phyloP scores from a whole-genome alignment of 64 coral and sea anemone species.

The Actinia equina region DNA sequence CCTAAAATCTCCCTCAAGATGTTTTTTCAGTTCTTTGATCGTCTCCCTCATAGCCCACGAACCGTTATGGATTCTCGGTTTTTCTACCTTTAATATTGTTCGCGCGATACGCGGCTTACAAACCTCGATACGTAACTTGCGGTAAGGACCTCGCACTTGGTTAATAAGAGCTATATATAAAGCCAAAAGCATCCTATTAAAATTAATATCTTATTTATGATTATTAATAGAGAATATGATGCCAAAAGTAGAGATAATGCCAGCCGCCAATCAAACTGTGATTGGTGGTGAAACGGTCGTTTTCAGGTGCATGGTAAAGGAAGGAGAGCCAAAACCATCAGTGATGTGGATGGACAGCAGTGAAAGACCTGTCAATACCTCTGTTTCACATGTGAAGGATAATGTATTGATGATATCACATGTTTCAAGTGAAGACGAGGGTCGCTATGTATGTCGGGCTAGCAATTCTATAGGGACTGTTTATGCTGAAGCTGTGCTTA shows the following conservation, averaged over 20 bases:
- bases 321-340: slow-evolving; percentile 50
- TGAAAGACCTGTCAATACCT: slow-evolving; percentile 17
- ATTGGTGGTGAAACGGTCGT: slow-evolving; percentile 68
- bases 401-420: slow-evolving; percentile 65
- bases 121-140: too few species aligned
- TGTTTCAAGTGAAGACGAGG: slow-evolving; percentile 55
- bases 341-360: slow-evolving; percentile 45
- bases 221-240: slow-evolving; percentile 47
- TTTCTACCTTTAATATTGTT: too few species aligned
- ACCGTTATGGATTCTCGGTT: too few species aligned
- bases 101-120: too few species aligned
- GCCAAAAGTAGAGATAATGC: slow-evolving; percentile 81
- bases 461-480: slow-evolving; percentile 59
- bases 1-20: too few species aligned
- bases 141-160: too few species aligned
- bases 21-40: too few species aligned
- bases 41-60: too few species aligned
- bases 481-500: slow-evolving; percentile 54
- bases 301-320: slow-evolving; percentile 65
- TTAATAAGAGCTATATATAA: too few species aligned
- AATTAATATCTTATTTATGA: background rate
- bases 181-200: background rate
- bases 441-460: slow-evolving; percentile 72
- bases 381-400: slow-evolving; percentile 26
- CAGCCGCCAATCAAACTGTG: slow-evolving; percentile 50